Evolutionary conservation across 2,888 invertebrate species (phyloP).

Genomic region (Epirrita christyi): DNA sequence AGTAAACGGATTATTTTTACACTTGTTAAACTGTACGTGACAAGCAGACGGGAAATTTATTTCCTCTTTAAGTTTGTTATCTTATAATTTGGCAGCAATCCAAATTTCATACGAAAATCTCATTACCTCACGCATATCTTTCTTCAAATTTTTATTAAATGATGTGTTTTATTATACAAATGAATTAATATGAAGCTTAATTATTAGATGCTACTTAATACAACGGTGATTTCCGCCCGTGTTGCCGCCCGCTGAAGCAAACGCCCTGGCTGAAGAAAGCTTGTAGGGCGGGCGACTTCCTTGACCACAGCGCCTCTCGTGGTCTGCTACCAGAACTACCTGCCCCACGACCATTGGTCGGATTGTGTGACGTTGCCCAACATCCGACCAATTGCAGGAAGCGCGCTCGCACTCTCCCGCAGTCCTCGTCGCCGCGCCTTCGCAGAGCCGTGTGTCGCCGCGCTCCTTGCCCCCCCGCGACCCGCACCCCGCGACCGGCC

Average conservation of each 20-base stretch:
- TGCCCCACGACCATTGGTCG: conserved; percentile 62
- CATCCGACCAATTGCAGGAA: conserved; percentile 73
- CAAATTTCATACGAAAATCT: conserved; percentile 29
- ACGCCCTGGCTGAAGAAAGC: conserved; percentile 82
- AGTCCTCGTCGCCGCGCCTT: conserved; percentile 81
- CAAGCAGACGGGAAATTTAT: conserved; percentile 29
- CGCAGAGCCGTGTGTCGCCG: conserved; percentile 79
- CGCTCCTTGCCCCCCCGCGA: conserved; percentile 67
- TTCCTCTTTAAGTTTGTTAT: conserved; percentile 32
- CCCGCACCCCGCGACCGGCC: conserved; percentile 71
- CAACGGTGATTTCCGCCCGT: conserved; percentile 55
- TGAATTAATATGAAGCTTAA: background rate
- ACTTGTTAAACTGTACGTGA: background rate
- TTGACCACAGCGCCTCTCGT: conserved; percentile 65
- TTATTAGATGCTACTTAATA: conserved; percentile 18
- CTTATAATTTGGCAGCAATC: conserved; percentile 36
- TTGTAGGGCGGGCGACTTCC: conserved; percentile 81
- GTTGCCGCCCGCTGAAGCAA: conserved; percentile 73
- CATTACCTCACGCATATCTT: conserved; percentile 9
- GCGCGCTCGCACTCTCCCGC: conserved; percentile 74
- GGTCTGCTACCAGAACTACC: conserved; percentile 57
- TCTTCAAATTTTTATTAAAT: background rate
- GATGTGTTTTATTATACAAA: background rate
- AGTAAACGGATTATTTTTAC: background rate
- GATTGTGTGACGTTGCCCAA: conserved; percentile 71